Conservation (phyloP, 2,797 vertebrate species). For the Pangasius djambal region DNA sequence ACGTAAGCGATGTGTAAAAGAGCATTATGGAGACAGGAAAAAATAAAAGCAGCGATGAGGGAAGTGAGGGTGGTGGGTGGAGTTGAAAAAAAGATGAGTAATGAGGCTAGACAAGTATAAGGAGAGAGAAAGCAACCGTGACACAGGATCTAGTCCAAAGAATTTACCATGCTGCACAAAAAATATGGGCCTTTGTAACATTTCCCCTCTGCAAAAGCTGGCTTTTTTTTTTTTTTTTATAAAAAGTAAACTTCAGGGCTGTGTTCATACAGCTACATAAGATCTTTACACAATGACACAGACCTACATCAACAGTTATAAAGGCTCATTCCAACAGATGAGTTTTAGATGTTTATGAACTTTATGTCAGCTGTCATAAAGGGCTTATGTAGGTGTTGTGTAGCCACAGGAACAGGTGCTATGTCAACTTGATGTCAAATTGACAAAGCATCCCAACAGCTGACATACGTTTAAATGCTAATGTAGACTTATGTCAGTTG, state of each 20-base stretch:
- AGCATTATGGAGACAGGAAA: constrained; percentile 18
- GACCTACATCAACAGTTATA: neutral
- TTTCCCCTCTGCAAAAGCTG: neutral
- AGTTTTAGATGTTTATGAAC: neutral
- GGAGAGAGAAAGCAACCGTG: constrained; percentile 2
- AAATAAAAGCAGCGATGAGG: constrained; percentile 60
- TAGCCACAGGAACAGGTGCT: neutral
- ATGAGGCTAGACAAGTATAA: constrained; percentile 40
- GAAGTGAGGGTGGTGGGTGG: constrained; percentile 59
- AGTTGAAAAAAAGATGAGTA: constrained; percentile 61
- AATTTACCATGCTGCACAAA: neutral
- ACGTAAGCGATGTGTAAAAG: constrained; percentile 49
- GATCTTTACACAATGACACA: neutral
- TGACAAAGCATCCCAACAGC: neutral
- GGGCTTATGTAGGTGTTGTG: neutral
- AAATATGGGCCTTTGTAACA: neutral
- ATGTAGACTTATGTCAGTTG: neutral
- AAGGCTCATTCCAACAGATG: neutral
- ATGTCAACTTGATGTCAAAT: neutral
- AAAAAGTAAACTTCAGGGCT: neutral
- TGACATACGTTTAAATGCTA: neutral
- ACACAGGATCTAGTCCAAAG: neutral
- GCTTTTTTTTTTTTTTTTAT: too few species aligned
- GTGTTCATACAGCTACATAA: neutral
- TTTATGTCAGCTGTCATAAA: neutral